Conservation (phyloP, 2,113 vertebrate species). For the Campylomormyrus numenius region DNA sequence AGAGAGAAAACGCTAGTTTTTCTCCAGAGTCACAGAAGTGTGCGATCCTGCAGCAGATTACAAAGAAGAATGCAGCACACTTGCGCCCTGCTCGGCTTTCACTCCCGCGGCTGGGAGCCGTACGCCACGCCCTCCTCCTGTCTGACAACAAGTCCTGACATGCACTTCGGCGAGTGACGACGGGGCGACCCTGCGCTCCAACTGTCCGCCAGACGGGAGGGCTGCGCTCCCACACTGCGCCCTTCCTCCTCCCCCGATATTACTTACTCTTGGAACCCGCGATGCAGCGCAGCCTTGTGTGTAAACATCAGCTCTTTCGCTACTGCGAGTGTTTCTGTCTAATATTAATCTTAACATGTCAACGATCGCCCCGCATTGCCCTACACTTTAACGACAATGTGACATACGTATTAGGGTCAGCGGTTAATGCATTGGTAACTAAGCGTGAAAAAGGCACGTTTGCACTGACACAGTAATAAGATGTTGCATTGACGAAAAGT, state of each 20-base stretch:
- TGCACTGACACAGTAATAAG: not conserved
- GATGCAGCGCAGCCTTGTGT: not conserved
- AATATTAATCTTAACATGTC: not conserved
- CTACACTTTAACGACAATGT: not conserved
- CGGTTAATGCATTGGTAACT: not conserved
- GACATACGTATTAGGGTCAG: not conserved
- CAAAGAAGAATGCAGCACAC: not conserved
- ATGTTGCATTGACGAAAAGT: not conserved
- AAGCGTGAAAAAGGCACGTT: not conserved
- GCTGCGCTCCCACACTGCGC: not conserved
- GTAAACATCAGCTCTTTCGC: not conserved
- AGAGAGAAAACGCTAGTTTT: not conserved
- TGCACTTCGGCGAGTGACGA: conserved; percentile 32
- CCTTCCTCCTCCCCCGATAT: not conserved
- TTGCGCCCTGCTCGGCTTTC: conserved; percentile 23
- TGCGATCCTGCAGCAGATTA: not conserved
- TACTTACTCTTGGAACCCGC: not conserved
- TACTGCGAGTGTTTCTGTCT: not conserved
- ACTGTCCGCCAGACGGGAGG: not conserved
- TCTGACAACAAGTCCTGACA: conserved; percentile 57
- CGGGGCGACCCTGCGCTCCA: not conserved
- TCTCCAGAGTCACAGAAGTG: not conserved
- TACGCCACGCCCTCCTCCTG: conserved; percentile 32
- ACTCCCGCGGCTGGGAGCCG: conserved; percentile 15
- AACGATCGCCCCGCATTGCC: not conserved